Base-by-base conservation (phyloP, 2,888 invertebrate genomes). In the Hypomecis punctinalis region DNA sequence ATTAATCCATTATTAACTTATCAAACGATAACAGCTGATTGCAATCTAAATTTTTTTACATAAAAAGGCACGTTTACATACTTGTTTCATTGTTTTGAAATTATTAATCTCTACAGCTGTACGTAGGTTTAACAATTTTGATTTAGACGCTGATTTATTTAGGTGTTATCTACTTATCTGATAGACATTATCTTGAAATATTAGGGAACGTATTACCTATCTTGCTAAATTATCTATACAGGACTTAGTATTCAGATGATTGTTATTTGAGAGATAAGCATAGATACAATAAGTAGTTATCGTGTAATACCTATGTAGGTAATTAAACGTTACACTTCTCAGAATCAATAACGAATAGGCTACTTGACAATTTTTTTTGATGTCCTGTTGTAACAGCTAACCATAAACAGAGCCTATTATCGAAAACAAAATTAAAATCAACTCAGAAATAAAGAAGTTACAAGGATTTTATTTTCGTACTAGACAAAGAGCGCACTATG, bases 1-100 rank as follows among this genome's bases (percentile, higher is more conserved):
- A 71, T 68, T 86, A 61, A 75, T 76, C 55, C 74, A 69, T 39
- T 73, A 60, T 40, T 66, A 62, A 47, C 43, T 62, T 65, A 52
- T 61, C 52, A 3, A 51, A 5, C 42, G 52, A 57, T 63, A 57
- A 13, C 13, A 33, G 7, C 11, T 48, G 42, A 37, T 36, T 54
- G 0, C 11, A 13, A 49, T 7, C 9, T 51, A 10, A 10, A 33
- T 3, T 5, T 51, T 49, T 52, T 54, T n/a, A 9, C 11, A 54
- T 54, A 54, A 55, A 49, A 23, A 10, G 13, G 13, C 47, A 47
- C 23, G 47, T 54, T 54, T 11, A 36, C 36, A 43, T 13, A 36
- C 8, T 43, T 45, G 43, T 54, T 54, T 54, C 10, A 36, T 42
- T 23, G 23, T 23, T 23, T 53, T 54, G n/a, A 10, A 51, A 37